Conservation (phyloP, 2,113 vertebrate genomes). For the Megaleporinus macrocephalus region DNA sequence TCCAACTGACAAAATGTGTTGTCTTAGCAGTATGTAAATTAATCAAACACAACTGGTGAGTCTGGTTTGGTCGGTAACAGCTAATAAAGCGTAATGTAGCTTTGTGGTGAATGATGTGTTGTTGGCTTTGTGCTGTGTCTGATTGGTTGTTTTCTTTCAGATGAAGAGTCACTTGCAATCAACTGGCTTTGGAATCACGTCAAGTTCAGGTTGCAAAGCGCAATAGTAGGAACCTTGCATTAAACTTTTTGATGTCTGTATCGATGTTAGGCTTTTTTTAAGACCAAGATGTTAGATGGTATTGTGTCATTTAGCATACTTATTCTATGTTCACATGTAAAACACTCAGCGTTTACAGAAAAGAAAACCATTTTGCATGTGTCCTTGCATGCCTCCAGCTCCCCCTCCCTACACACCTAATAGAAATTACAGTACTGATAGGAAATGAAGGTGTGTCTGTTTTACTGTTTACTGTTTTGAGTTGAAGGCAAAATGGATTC, state of each 20-base stretch:
- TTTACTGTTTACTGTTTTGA: background rate
- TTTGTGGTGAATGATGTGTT: slow-evolving; percentile 54
- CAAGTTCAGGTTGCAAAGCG: slow-evolving; percentile 88
- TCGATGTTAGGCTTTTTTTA: slow-evolving; percentile 70
- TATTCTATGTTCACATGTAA: slow-evolving; percentile 15
- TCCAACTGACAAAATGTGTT: slow-evolving; percentile 8
- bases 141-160: slow-evolving; percentile 90
- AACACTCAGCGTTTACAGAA: slow-evolving; percentile 10
- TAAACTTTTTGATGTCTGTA: slow-evolving; percentile 73
- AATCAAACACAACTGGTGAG: background rate
- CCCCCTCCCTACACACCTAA: background rate
- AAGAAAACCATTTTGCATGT: slow-evolving; percentile 34
- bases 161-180: slow-evolving; percentile 86
- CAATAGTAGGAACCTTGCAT: slow-evolving; percentile 80
- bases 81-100: slow-evolving; percentile 26
- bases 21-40: slow-evolving; percentile 17
- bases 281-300: slow-evolving; percentile 54
- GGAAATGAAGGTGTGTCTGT: slow-evolving; percentile 11
- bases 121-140: slow-evolving; percentile 82
- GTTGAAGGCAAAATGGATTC: background rate
- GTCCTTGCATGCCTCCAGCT: slow-evolving; percentile 42
- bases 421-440: slow-evolving; percentile 17
- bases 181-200: slow-evolving; percentile 85
- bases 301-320: slow-evolving; percentile 8
- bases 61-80: slow-evolving; percentile 61